These are phyloP conservation scores for Romanogobio albipinnatus DNA, from an alignment of 2,113 vertebrate genomes.

Conservation along the genomic window DNA sequence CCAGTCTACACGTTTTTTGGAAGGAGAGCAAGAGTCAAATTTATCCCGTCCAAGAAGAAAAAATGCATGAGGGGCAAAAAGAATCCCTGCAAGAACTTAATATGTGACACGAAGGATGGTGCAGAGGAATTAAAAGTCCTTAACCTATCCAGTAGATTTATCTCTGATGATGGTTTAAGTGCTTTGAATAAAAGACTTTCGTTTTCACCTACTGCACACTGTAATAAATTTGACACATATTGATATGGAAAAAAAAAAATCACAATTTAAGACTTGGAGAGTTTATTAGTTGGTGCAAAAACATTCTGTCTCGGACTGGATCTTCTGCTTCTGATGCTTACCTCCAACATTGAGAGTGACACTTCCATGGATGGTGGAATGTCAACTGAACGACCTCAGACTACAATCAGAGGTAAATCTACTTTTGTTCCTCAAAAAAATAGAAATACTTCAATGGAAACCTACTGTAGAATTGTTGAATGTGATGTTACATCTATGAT, in stretches of 20 bases:
- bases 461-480: too few relatives aligned
- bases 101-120: background rate
- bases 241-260: background rate
- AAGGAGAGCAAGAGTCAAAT: too few relatives aligned
- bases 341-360: background rate
- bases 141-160: background rate
- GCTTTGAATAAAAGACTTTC: background rate
- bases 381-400: background rate
- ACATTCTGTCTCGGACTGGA: too few relatives aligned
- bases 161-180: background rate
- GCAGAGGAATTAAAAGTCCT: background rate
- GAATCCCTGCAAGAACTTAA: background rate
- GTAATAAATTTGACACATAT: background rate
- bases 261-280: background rate
- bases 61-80: background rate
- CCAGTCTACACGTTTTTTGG: too few relatives aligned
- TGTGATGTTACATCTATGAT: too few relatives aligned
- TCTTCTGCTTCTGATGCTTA: too few relatives aligned
- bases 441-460: background rate
- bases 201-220: background rate
- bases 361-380: background rate
- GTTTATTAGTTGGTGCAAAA: background rate
- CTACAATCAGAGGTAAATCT: background rate
- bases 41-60: too few relatives aligned
- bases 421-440: background rate